phyloP scores from a whole-genome alignment of 2,797 vertebrate species.

The Sebastes jordani region DNA sequence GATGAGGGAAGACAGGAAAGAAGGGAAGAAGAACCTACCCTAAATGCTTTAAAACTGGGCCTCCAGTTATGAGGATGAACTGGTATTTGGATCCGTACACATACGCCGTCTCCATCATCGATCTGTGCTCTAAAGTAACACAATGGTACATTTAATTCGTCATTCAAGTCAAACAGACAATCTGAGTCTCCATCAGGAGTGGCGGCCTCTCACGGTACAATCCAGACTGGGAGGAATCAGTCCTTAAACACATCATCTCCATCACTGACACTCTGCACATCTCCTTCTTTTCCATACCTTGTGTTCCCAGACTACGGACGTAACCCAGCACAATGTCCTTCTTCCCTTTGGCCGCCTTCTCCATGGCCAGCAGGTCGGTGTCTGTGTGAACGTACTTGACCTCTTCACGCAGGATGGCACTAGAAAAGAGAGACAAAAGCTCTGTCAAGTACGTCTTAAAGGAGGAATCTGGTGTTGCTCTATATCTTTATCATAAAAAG shows the following conservation, averaged over 20 bases:
- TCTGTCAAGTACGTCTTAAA: not conserved
- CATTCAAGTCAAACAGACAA: not conserved
- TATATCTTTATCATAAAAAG: not conserved
- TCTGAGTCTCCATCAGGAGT: not conserved
- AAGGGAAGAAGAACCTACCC: slow-evolving; percentile 75
- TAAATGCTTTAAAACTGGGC: slow-evolving; percentile 82
- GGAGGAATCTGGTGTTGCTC: not conserved
- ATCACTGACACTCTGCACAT: not conserved
- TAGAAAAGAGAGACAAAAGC: slow-evolving; percentile 47
- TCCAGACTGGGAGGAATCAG: not conserved
- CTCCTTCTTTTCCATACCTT: slow-evolving; percentile 79
- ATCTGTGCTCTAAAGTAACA: slow-evolving; percentile 85
- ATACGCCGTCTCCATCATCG: slow-evolving; percentile 94
- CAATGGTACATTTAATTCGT: not conserved
- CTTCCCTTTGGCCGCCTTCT: slow-evolving; percentile 85
- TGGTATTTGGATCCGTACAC: slow-evolving; percentile 91
- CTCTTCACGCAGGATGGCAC: slow-evolving; percentile 93
- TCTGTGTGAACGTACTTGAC: slow-evolving; percentile 88
- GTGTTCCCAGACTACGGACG: slow-evolving; percentile 88
- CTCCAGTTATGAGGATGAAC: slow-evolving; percentile 93
- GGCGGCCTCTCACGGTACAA: not conserved
- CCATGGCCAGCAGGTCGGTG: slow-evolving; percentile 85
- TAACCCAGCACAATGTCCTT: slow-evolving; percentile 88
- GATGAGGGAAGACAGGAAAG: not conserved
- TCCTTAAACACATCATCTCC: not conserved